phyloP scores from a whole-genome alignment of 2,888 invertebrate genomes.

The Laspeyria flexula region DNA sequence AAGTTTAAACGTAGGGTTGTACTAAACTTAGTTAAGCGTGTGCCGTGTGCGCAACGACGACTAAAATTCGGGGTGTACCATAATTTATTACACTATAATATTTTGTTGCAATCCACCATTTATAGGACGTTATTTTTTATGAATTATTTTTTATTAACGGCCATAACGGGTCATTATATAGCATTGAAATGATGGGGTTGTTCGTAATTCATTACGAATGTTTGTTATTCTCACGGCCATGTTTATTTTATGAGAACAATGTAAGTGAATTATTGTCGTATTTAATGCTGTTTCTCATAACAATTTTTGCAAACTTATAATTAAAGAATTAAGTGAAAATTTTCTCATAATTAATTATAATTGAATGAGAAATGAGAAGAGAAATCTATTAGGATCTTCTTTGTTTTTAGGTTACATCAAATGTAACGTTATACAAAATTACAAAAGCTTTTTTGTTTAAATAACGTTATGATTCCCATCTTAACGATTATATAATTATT shows the following conservation, averaged over 20 bases:
- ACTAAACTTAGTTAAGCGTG: conserved; percentile 73
- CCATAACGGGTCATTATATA: conserved; percentile 77
- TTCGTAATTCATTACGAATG: conserved; percentile 70
- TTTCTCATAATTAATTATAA: conserved; percentile 3
- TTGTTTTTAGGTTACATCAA: background rate
- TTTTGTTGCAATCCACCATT: conserved; percentile 80
- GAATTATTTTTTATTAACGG: conserved; percentile 80
- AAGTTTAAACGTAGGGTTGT: conserved; percentile 82
- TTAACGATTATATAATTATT: too few species aligned
- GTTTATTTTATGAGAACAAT: conserved; percentile 50
- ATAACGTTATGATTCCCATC: too few species aligned
- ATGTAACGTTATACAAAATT: too few species aligned
- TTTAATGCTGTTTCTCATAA: conserved; percentile 10
- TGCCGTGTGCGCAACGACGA: conserved; percentile 69
- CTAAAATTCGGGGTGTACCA: conserved; percentile 82
- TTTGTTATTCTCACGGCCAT: conserved; percentile 80
- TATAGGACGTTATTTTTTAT: conserved; percentile 74
- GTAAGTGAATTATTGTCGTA: conserved; percentile 16
- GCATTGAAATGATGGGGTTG: conserved; percentile 74
- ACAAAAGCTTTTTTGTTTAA: too few species aligned
- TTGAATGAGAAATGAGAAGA: background rate
- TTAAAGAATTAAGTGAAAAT: background rate
- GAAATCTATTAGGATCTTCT: background rate
- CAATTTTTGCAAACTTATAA: background rate
- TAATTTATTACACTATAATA: conserved; percentile 84